Conservation (phyloP, 2,888 invertebrate species). For the Mylabris sibirica region DNA sequence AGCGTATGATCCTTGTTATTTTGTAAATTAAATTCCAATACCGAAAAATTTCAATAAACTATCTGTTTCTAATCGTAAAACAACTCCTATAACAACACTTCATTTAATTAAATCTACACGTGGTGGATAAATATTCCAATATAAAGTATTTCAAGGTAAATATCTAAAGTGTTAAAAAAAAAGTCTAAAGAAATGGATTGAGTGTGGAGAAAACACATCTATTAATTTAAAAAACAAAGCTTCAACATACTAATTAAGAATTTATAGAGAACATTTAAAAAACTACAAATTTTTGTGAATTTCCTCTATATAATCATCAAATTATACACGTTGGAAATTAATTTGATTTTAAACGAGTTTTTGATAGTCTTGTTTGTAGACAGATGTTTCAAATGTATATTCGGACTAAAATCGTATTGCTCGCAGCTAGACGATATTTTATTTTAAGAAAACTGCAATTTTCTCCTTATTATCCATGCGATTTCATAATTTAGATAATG, state of each 20-base stretch:
- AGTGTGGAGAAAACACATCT: background rate
- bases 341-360: background rate
- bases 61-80: background rate
- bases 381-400: background rate
- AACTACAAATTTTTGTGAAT: background rate
- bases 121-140: background rate
- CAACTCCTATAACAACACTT: background rate
- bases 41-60: too few relatives aligned
- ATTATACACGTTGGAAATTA: background rate
- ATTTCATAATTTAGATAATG: background rate
- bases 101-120: background rate
- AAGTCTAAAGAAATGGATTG: background rate
- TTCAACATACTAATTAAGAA: background rate
- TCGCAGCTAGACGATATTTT: background rate
- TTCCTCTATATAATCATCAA: background rate
- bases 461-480: background rate
- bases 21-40: too few relatives aligned
- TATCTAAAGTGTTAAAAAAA: background rate
- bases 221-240: background rate
- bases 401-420: background rate
- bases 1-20: too few relatives aligned
- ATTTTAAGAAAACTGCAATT: conserved; percentile 1
- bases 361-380: background rate
- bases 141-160: background rate
- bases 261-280: background rate